A percentile compares a stretch with the other conserved stretches of the same genome.
These are phyloP conservation scores for Ichneumoninae sp. DNA, from an alignment of 2,888 invertebrate species.

Conservation along the genomic window DNA sequence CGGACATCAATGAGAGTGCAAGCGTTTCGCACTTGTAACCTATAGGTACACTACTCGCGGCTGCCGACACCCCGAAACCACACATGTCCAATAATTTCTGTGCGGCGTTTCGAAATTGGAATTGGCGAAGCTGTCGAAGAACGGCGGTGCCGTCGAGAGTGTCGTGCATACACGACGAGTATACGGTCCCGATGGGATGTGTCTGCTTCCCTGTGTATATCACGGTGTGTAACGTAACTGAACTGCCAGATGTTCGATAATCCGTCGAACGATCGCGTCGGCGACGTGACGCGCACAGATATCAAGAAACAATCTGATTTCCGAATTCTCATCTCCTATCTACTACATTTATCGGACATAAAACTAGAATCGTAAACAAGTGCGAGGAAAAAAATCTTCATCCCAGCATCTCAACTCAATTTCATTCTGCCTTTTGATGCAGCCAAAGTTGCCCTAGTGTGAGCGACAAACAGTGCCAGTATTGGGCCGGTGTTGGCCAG, in stretches of 20 bases:
- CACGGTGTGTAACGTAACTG: neutral
- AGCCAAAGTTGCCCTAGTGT: too few relatives aligned
- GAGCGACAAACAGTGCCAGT: too few relatives aligned
- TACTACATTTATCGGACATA: neutral
- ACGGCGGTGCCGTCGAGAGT: neutral
- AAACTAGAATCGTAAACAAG: neutral
- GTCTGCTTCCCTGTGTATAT: neutral
- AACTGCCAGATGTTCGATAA: slow-evolving; percentile 20
- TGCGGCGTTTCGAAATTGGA: neutral
- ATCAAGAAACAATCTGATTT: neutral
- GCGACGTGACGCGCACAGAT: slow-evolving; percentile 11
- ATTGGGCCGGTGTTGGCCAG: too few relatives aligned
- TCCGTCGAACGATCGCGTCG: neutral
- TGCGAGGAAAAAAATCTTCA: neutral
- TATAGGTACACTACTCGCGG: neutral
- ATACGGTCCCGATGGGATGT: neutral
- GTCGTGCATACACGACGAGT: neutral
- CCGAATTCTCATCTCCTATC: neutral
- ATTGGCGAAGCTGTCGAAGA: slow-evolving; percentile 9
- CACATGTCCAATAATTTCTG: neutral
- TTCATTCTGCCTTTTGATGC: too few relatives aligned
- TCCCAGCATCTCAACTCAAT: neutral
- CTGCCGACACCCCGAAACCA: neutral
- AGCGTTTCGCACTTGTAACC: neutral
- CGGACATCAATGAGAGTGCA: neutral